Evolutionary conservation across 2,797 vertebrate genomes (phyloP).

Genomic region (Smutsia gigantea): DNA sequence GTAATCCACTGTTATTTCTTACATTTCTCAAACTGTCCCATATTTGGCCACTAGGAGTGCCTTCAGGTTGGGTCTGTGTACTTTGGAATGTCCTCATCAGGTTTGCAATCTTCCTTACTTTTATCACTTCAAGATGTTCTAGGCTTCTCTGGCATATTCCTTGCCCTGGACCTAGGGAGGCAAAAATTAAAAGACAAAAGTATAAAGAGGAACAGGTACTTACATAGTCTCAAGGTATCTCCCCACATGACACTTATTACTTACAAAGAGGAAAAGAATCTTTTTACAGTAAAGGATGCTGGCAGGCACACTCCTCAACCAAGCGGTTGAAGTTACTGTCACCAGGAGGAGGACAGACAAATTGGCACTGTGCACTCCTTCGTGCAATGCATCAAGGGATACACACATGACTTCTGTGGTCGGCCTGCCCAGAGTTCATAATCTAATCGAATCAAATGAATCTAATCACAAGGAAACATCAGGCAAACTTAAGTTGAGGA

Average conservation of each 20-base stretch:
- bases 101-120: background rate
- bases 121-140: background rate
- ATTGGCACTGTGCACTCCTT: rapidly evolving
- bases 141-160: background rate
- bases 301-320: background rate
- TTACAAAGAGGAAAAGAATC: background rate
- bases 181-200: background rate
- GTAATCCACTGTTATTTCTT: background rate
- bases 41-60: background rate
- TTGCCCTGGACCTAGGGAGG: background rate
- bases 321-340: background rate
- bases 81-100: no score
- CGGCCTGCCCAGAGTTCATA: background rate
- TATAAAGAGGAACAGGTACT: background rate
- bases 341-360: no score
- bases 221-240: background rate
- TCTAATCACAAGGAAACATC: background rate
- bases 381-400: rapidly evolving
- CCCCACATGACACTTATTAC: background rate
- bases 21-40: background rate
- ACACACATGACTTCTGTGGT: rapidly evolving
- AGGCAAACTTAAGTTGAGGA: background rate
- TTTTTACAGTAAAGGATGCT: background rate
- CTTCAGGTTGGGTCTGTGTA: background rate
- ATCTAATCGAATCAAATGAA: background rate